Conservation (phyloP, 2,113 vertebrate genomes). For the Glaucidium brasilianum region DNA sequence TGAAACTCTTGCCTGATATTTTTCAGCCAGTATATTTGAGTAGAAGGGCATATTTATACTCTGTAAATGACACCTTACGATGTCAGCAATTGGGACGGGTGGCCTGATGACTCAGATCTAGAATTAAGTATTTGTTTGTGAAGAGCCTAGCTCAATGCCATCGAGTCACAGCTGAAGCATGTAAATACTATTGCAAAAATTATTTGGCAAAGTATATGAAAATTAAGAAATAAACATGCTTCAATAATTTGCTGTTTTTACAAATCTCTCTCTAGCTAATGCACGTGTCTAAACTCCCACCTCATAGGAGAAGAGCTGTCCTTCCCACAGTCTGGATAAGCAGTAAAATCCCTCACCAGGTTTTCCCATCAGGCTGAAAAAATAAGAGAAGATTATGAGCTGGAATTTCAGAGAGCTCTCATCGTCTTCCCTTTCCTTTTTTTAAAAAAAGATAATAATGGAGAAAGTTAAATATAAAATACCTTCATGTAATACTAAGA, state of each 20-base stretch:
- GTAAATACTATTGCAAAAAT: slow-evolving; percentile 4
- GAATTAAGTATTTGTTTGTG: not conserved
- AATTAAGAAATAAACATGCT: not conserved
- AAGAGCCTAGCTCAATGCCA: not conserved
- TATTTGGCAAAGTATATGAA: not conserved
- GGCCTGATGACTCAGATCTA: not conserved
- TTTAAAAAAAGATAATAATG: not conserved
- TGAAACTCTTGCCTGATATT: not conserved
- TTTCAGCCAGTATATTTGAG: not conserved
- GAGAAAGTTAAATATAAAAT: not conserved
- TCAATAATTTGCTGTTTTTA: not conserved
- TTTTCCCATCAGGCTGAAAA: not conserved
- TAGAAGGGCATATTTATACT: not conserved
- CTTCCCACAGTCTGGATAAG: not conserved
- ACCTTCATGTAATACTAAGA: not conserved
- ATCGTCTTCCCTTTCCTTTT: not conserved
- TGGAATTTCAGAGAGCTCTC: not conserved
- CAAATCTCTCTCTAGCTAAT: not conserved
- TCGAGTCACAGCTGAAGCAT: not conserved
- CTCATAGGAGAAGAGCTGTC: not conserved
- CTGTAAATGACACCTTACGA: not conserved
- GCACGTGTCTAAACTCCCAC: not conserved
- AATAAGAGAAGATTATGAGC: not conserved
- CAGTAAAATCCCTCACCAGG: not conserved
- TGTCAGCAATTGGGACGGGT: not conserved